These are phyloP conservation scores for Bathybates hornii DNA, from an alignment of 2,113 vertebrate genomes.

Conservation along the genomic window DNA sequence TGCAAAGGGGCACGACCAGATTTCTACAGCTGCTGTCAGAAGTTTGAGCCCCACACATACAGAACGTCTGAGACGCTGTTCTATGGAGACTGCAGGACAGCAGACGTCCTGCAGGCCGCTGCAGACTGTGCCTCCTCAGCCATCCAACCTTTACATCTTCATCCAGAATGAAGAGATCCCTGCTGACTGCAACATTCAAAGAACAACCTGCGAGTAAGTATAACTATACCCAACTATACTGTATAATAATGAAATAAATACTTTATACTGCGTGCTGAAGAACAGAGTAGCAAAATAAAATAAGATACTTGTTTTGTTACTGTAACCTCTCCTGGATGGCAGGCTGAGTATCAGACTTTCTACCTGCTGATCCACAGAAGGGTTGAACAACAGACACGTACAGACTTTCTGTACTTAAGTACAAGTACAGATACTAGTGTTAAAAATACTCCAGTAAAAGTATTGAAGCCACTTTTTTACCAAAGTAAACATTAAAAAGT, in stretches of 20 bases:
- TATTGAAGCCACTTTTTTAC: background rate
- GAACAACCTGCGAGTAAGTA: accelerated
- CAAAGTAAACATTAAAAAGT: background rate
- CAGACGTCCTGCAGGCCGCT: too few relatives aligned
- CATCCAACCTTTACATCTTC: too few relatives aligned
- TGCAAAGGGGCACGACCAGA: background rate
- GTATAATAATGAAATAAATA: background rate
- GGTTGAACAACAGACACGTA: background rate
- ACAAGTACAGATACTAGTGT: background rate
- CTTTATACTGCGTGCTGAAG: background rate
- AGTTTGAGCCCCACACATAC: background rate
- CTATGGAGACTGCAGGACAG: background rate
- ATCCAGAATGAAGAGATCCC: background rate
- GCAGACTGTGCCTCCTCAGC: background rate
- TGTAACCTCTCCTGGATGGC: background rate
- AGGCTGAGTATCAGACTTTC: background rate
- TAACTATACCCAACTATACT: background rate
- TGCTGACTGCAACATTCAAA: background rate
- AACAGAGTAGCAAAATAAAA: background rate
- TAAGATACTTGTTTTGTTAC: background rate
- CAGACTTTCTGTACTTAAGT: background rate
- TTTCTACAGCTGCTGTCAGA: background rate
- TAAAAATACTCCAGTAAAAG: background rate
- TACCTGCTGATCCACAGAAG: background rate
- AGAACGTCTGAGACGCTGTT: background rate